Evolutionary conservation across 2,113 vertebrate genomes (phyloP).

Genomic region (Puntigrus tetrazona): DNA sequence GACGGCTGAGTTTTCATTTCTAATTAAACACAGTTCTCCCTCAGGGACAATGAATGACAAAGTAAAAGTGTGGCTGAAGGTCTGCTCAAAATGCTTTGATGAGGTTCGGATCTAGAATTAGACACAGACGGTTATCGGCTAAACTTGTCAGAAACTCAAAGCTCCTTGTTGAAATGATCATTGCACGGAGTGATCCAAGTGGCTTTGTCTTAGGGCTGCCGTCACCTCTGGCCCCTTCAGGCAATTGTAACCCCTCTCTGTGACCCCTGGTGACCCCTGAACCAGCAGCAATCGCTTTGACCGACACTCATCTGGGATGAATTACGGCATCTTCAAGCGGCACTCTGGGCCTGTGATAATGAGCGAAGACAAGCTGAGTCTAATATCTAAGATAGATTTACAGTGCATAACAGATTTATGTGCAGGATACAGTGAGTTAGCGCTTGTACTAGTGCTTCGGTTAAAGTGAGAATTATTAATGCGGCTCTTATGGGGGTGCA

Average conservation of each 20-base stretch:
- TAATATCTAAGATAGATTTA: slow-evolving; percentile 5
- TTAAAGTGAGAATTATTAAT: background rate
- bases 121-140: background rate
- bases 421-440: background rate
- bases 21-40: background rate
- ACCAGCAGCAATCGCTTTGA: slow-evolving; percentile 32
- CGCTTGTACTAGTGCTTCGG: background rate
- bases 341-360: slow-evolving; percentile 4
- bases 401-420: background rate
- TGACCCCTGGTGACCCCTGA: slow-evolving; percentile 44
- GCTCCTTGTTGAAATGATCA: slow-evolving; percentile 18
- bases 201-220: slow-evolving; percentile 33
- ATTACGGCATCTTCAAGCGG: slow-evolving; percentile 42
- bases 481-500: background rate
- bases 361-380: background rate
- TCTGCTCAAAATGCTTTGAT: slow-evolving; percentile 12
- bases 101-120: background rate
- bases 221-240: slow-evolving; percentile 42
- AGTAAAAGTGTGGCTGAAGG: slow-evolving; percentile 7
- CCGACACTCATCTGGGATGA: slow-evolving; percentile 47
- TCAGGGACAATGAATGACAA: background rate
- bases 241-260: slow-evolving; percentile 18
- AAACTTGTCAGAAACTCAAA: slow-evolving; percentile 25
- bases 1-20: background rate
- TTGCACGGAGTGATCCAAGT: slow-evolving; percentile 8